Percentiles rank a stretch among this genome's conserved stretches.
Evolutionary conservation across 2,797 vertebrate species (phyloP).

Genomic region (Clarias fuscus): DNA sequence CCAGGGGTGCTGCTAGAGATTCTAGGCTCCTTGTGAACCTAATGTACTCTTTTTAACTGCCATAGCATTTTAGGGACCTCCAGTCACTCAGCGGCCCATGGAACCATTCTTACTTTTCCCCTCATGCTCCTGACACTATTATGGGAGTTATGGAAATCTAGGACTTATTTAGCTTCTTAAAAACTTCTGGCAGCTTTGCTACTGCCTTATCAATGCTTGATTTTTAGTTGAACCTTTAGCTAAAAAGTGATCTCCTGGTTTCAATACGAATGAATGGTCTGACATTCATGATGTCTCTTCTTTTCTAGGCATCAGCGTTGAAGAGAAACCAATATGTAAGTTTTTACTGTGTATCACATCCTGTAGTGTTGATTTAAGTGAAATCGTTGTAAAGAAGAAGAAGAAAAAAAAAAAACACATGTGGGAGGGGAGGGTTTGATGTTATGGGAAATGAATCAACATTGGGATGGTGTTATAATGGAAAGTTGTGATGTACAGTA

Average conservation of each 20-base stretch:
- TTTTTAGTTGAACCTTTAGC: background rate
- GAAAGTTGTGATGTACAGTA: background rate
- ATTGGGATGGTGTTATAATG: background rate
- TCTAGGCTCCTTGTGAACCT: too few relatives aligned
- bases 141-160: background rate
- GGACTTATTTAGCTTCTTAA: background rate
- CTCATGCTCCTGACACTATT: background rate
- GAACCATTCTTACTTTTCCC: too few relatives aligned
- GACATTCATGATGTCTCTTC: background rate
- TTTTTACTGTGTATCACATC: background rate
- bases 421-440: background rate
- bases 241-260: background rate
- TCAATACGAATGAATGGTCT: background rate
- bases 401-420: background rate
- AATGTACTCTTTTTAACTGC: too few relatives aligned
- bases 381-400: background rate
- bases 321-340: conserved; percentile 8
- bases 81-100: too few relatives aligned
- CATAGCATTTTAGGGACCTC: too few relatives aligned
- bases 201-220: background rate
- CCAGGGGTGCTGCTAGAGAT: too few relatives aligned
- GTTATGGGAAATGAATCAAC: background rate
- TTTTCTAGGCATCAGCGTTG: conserved; percentile 9
- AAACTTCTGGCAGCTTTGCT: background rate
- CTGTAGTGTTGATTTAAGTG: background rate